A percentile compares a stretch with the other conserved stretches of the same genome.
These are phyloP conservation scores for Sebastes kiyomatsui DNA, from an alignment of 2,797 vertebrate genomes.

Conservation along the genomic window DNA sequence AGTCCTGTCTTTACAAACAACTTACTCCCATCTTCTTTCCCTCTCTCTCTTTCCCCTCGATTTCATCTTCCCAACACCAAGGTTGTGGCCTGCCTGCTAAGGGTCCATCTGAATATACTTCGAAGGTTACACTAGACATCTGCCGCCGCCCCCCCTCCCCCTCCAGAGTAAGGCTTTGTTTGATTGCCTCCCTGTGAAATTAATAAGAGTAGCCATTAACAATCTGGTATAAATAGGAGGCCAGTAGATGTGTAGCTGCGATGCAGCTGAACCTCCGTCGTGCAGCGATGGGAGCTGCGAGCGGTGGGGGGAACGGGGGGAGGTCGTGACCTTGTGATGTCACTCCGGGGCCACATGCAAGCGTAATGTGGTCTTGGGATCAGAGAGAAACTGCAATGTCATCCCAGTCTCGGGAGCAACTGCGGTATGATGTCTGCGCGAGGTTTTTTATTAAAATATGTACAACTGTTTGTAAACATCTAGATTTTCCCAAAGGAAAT, in stretches of 20 bases:
- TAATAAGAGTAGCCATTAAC: conserved; percentile 67
- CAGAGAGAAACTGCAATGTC: conserved; percentile 58
- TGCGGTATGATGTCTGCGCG: background rate
- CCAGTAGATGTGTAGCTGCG: conserved; percentile 25
- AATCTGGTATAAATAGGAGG: conserved; percentile 59
- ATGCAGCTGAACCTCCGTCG: conserved; percentile 40
- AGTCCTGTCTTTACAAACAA: conserved; percentile 8
- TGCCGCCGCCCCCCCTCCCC: conserved; percentile 19
- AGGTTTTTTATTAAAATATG: conserved; percentile 1
- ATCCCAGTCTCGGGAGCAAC: conserved; percentile 11
- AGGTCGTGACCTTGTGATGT: conserved; percentile 59
- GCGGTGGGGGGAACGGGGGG: background rate
- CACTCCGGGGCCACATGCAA: conserved; percentile 34
- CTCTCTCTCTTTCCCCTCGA: background rate
- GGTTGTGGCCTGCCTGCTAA: conserved; percentile 32
- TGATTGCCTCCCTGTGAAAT: conserved; percentile 71
- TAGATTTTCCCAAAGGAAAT: conserved; percentile 8
- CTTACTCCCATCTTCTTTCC: background rate
- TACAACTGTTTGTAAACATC: conserved; percentile 26
- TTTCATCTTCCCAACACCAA: conserved; percentile 28
- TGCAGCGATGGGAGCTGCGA: conserved; percentile 17
- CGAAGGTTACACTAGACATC: conserved; percentile 69
- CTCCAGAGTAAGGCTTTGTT: conserved; percentile 58
- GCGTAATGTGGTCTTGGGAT: conserved; percentile 26
- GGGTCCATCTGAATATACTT: conserved; percentile 47